Percentiles rank a stretch among this genome's conserved stretches.
Evolutionary conservation across 1,140 invertebrate genomes (phyloP).

Genomic region (Whitmania pigra): DNA sequence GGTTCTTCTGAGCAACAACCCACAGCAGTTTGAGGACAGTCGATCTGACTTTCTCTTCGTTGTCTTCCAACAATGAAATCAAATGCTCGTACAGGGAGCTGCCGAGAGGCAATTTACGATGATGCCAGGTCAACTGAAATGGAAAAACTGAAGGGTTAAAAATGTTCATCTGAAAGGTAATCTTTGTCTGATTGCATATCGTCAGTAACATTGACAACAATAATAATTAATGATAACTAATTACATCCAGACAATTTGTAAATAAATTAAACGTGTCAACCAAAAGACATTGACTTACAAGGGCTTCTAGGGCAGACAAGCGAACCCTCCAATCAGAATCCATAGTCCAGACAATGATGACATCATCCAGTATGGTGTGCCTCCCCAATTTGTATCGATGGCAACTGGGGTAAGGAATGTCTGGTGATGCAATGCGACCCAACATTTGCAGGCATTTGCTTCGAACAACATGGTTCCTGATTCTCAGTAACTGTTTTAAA

Average conservation of each 20-base stretch:
- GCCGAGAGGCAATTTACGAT: neutral
- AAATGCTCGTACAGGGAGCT: neutral
- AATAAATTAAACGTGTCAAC: no score
- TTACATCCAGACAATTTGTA: neutral
- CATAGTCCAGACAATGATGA: neutral
- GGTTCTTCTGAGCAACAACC: neutral
- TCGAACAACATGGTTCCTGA: neutral
- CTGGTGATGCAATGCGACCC: neutral
- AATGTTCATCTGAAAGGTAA: neutral
- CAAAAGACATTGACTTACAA: neutral
- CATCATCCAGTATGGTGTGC: neutral
- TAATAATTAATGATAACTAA: neutral
- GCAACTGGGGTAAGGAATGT: no score
- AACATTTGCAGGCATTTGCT: neutral
- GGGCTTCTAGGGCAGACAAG: neutral
- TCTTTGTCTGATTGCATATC: neutral
- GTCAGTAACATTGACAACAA: neutral
- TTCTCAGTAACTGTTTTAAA: neutral
- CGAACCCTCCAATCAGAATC: constrained; percentile 11
- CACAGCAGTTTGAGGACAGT: neutral
- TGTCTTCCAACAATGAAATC: neutral
- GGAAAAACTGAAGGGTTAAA: neutral
- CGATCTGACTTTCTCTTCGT: neutral
- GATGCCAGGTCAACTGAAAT: neutral
- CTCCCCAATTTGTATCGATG: neutral